Conservation (phyloP, 1,140 invertebrate species). For the Cataglyphis hispanica region DNA sequence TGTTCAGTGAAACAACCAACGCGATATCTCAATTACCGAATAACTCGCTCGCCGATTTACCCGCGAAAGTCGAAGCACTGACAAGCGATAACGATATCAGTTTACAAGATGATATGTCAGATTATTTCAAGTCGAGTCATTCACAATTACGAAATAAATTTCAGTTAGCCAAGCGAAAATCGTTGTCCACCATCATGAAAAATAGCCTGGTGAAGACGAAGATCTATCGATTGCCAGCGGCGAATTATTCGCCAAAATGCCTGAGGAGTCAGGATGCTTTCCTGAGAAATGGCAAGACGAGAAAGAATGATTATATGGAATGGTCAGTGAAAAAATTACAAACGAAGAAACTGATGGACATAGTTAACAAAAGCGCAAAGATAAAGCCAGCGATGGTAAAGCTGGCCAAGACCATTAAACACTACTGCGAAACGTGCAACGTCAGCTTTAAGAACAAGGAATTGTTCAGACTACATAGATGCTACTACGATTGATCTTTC, state of each 20-base stretch:
- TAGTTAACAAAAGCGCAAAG: conserved; percentile 37
- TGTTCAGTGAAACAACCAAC: background rate
- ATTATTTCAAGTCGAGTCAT: background rate
- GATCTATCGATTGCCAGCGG: background rate
- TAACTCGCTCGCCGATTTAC: background rate
- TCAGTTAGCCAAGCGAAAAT: background rate
- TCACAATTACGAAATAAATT: background rate
- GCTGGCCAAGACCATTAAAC: conserved; percentile 64
- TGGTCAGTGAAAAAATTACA: conserved; percentile 36
- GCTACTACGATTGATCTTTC: conserved; percentile 71
- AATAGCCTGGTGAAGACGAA: conserved; percentile 37
- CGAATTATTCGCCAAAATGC: conserved; percentile 62
- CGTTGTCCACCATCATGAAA: conserved; percentile 4
- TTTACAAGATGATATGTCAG: background rate
- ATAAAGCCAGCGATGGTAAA: conserved; percentile 31
- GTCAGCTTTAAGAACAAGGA: conserved; percentile 75
- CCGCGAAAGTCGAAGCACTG: background rate
- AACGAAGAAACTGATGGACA: conserved; percentile 33
- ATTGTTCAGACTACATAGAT: conserved; percentile 74
- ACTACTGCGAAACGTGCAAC: conserved; percentile 80
- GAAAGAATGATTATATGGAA: background rate
- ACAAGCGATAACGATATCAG: background rate
- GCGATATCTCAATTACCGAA: background rate
- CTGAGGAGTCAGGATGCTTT: conserved; percentile 76
- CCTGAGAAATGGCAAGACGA: conserved; percentile 76